Evolutionary conservation across 2,113 vertebrate genomes (phyloP).

Genomic region (Syngnathus floridae): DNA sequence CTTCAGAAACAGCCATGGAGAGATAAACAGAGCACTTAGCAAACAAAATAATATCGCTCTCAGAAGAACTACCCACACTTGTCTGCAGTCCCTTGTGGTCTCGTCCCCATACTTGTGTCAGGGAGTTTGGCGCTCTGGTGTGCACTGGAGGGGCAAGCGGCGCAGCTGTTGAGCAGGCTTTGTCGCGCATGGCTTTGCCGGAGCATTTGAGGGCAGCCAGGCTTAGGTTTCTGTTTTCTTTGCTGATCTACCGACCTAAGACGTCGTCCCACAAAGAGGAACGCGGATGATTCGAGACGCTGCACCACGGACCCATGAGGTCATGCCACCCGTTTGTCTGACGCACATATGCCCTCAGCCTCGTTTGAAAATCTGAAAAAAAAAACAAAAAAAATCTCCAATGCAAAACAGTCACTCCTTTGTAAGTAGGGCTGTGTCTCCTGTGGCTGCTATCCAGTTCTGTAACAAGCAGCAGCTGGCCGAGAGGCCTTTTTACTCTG

Average conservation of each 20-base stretch:
- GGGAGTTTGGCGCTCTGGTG: conserved; percentile 46
- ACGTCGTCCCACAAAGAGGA: conserved; percentile 32
- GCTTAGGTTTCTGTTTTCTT: conserved; percentile 65
- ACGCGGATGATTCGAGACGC: conserved; percentile 29
- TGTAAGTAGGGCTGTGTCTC: conserved; percentile 44
- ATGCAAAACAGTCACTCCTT: conserved; percentile 61
- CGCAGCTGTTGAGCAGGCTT: conserved; percentile 64
- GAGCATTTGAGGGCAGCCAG: conserved; percentile 28
- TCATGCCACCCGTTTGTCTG: not conserved
- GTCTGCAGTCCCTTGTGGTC: conserved; percentile 49
- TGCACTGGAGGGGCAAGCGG: conserved; percentile 38
- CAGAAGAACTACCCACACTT: conserved; percentile 26
- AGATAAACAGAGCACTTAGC: not conserved
- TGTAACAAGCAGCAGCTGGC: conserved; percentile 67
- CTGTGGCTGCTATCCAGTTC: conserved; percentile 53
- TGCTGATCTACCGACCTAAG: conserved; percentile 55
- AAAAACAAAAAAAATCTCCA: conserved; percentile 44
- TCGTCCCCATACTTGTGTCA: conserved; percentile 53
- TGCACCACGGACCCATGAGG: conserved; percentile 6
- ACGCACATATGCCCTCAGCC: conserved; percentile 14
- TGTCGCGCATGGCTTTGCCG: conserved; percentile 41
- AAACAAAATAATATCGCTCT: conserved; percentile 15
- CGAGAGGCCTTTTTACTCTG: conserved; percentile 49
- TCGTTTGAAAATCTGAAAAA: conserved; percentile 47
- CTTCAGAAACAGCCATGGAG: not conserved